Conservation (phyloP, 2,888 invertebrate species). For the Cosmia trapezina region DNA sequence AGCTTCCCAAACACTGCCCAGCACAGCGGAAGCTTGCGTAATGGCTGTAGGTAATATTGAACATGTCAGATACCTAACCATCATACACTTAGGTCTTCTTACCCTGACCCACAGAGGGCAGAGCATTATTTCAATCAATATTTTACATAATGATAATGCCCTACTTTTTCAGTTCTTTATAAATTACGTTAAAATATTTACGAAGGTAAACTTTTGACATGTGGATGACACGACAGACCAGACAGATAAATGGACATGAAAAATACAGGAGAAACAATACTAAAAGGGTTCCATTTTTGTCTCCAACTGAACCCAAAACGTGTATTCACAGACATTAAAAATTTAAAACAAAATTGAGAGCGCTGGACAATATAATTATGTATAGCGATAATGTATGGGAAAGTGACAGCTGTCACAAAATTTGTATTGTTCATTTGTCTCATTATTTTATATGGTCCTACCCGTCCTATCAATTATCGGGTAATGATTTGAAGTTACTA, state of each 20-base stretch:
- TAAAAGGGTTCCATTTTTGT: constrained; percentile 41
- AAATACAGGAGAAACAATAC: constrained; percentile 8
- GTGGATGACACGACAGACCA: neutral
- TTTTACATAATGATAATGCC: neutral
- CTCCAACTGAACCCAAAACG: constrained; percentile 22
- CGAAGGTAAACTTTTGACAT: constrained; percentile 1
- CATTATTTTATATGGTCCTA: constrained; percentile 43
- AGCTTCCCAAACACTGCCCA: neutral
- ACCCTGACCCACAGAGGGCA: neutral
- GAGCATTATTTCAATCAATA: neutral
- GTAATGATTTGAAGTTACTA: constrained; percentile 29
- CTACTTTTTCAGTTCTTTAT: too few species aligned
- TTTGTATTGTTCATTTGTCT: constrained; percentile 47
- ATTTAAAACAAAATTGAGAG: constrained; percentile 40
- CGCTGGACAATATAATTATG: constrained; percentile 17
- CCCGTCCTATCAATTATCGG: constrained; percentile 36
- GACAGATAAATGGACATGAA: neutral
- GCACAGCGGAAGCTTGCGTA: neutral
- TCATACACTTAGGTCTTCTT: too few species aligned
- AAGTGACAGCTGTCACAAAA: constrained; percentile 39
- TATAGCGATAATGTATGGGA: constrained; percentile 32
- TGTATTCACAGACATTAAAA: constrained; percentile 47
- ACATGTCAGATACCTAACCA: neutral
- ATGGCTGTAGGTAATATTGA: neutral
- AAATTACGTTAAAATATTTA: too few species aligned